phyloP scores from a whole-genome alignment of 2,888 invertebrate genomes.

The Malacosoma neustria region DNA sequence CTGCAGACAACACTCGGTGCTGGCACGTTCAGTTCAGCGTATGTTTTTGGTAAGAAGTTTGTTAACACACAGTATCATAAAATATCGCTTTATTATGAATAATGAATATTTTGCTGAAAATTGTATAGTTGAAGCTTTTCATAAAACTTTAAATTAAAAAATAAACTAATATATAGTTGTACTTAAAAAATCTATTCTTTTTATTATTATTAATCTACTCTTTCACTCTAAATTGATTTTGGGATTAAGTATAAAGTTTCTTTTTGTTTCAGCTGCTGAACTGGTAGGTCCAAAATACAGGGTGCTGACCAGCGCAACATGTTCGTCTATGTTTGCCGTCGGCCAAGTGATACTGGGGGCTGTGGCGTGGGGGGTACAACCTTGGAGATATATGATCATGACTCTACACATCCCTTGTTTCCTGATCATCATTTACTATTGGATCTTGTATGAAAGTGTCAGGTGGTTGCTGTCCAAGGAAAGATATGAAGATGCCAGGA shows the following conservation, averaged over 20 bases:
- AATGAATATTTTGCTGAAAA: no score
- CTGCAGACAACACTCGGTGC: slow-evolving; percentile 69
- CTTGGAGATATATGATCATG: slow-evolving; percentile 81
- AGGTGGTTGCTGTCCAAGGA: slow-evolving; percentile 84
- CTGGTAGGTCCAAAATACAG: slow-evolving; percentile 83
- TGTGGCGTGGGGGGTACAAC: slow-evolving; percentile 78
- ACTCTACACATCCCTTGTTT: slow-evolving; percentile 80
- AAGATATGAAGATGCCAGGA: slow-evolving; percentile 75
- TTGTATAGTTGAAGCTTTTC: no score
- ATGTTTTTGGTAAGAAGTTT: slow-evolving; percentile 39
- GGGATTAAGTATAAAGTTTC: no score
- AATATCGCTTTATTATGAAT: no score
- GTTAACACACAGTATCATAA: no score
- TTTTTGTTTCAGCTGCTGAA: slow-evolving; percentile 79
- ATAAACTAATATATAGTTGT: no score
- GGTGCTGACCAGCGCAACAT: slow-evolving; percentile 79
- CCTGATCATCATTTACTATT: slow-evolving; percentile 78
- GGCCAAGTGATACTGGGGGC: slow-evolving; percentile 81
- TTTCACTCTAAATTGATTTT: no score
- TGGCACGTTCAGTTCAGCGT: slow-evolving; percentile 70
- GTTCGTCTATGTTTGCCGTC: slow-evolving; percentile 80
- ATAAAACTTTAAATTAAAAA: no score
- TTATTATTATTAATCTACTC: no score
- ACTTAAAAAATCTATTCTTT: no score
- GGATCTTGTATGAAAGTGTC: slow-evolving; percentile 78